These are phyloP conservation scores for Kryptopterus vitreolus DNA, from an alignment of 2,797 vertebrate species.

Conservation along the genomic window DNA sequence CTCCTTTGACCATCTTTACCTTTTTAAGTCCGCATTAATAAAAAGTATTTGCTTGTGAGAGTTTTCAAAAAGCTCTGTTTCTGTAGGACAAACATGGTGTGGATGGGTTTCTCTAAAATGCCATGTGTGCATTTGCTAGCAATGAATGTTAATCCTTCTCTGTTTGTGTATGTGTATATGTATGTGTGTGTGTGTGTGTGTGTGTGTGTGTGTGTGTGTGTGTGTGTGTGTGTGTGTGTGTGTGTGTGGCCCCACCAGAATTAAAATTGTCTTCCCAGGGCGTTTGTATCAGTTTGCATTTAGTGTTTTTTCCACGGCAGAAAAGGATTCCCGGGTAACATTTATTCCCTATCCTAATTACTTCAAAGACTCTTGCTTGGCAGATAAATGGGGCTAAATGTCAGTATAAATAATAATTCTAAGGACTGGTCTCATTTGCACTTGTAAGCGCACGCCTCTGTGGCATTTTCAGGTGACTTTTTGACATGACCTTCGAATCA, in stretches of 20 bases:
- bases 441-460: slow-evolving; percentile 52
- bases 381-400: slow-evolving; percentile 53
- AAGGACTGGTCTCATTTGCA: slow-evolving; percentile 57
- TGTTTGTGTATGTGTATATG: slow-evolving; percentile 12
- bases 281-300: slow-evolving; percentile 32
- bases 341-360: slow-evolving; percentile 45
- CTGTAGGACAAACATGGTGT: no score
- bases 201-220: no score
- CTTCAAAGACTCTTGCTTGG: slow-evolving; percentile 51
- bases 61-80: no score
- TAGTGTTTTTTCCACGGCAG: slow-evolving; percentile 24
- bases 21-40: no score
- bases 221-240: no score
- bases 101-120: background rate
- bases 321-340: slow-evolving; percentile 51
- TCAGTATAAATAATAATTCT: slow-evolving; percentile 62
- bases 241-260: background rate
- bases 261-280: background rate
- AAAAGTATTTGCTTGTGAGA: no score
- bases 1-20: no score
- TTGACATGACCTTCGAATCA: slow-evolving; percentile 40
- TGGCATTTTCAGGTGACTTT: slow-evolving; percentile 47
- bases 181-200: no score
- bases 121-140: background rate
- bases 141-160: background rate